A percentile compares a stretch with the other conserved stretches of the same genome.
Conservation (phyloP, 2,888 invertebrate species). For the Nasonovia ribisnigri region DNA sequence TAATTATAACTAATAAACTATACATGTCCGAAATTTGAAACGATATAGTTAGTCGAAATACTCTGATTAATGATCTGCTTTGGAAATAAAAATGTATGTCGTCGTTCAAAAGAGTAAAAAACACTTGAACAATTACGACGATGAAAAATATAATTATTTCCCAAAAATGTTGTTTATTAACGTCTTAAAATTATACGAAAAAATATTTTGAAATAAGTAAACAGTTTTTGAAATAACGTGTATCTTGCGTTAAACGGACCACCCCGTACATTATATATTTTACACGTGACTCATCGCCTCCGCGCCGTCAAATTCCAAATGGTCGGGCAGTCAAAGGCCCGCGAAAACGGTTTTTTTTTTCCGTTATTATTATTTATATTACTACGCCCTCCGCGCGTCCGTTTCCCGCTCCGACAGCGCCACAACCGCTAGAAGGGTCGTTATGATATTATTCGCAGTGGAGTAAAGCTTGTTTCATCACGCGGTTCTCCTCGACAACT, state of each 20-base stretch:
- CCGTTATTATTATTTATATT: not conserved
- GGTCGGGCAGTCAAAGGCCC: slow-evolving; percentile 55
- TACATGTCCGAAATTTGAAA: not conserved
- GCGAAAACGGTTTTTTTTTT: not conserved
- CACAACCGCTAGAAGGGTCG: slow-evolving; percentile 2
- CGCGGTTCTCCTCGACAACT: slow-evolving; percentile 51
- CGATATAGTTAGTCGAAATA: not conserved
- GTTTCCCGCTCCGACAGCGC: not conserved
- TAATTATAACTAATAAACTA: not conserved
- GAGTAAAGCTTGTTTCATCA: slow-evolving; percentile 53
- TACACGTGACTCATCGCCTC: slow-evolving; percentile 54
- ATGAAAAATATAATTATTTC: too few species aligned
- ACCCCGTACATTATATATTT: not conserved
- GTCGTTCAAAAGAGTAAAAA: too few species aligned
- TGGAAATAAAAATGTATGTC: not conserved
- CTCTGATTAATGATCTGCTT: not conserved
- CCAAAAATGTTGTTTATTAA: too few species aligned
- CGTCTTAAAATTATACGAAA: too few species aligned
- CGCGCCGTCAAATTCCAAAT: slow-evolving; percentile 53
- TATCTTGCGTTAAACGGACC: not conserved
- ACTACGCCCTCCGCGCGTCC: not conserved
- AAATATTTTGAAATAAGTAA: too few species aligned
- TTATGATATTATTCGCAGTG: slow-evolving; percentile 50
- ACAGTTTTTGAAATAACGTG: not conserved
- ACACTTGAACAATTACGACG: too few species aligned